A percentile compares a stretch with the other conserved stretches of the same genome.
Conservation (phyloP, 1,140 invertebrate species). For the Rhynchophorus ferrugineus region DNA sequence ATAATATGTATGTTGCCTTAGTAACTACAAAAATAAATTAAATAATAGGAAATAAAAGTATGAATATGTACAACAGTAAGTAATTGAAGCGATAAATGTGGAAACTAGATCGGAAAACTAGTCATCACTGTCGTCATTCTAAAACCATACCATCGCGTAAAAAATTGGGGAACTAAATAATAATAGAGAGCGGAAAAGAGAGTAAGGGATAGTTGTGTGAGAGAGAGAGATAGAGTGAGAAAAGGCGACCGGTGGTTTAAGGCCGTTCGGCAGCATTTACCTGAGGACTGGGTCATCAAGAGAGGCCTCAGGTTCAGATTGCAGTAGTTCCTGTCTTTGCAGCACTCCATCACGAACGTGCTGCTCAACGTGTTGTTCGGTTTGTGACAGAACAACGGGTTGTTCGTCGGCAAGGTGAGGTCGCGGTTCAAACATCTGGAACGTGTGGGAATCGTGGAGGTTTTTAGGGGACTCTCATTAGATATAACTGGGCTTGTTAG, state of each 20-base stretch:
- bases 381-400: slow-evolving; percentile 41
- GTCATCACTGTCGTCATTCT: too few relatives aligned
- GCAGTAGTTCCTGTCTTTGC: slow-evolving; percentile 51
- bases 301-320: slow-evolving; percentile 45
- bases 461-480: too few relatives aligned
- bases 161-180: neutral
- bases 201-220: too few relatives aligned
- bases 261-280: slow-evolving; percentile 39
- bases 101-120: neutral
- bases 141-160: too few relatives aligned
- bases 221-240: neutral
- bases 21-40: too few relatives aligned
- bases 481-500: too few relatives aligned
- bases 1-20: too few relatives aligned
- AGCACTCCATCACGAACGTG: slow-evolving; percentile 57
- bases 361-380: slow-evolving; percentile 40
- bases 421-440: slow-evolving; percentile 39
- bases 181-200: neutral
- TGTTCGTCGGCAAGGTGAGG: slow-evolving; percentile 37
- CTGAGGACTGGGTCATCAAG: slow-evolving; percentile 44
- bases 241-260: too few relatives aligned
- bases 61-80: too few relatives aligned
- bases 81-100: neutral
- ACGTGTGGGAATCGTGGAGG: too few relatives aligned
- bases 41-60: too few relatives aligned